Evolutionary conservation across 1,140 invertebrate genomes (phyloP), one percentile per base, ranked within the genome.

Genomic region (Drosophila punjabiensis): DNA sequence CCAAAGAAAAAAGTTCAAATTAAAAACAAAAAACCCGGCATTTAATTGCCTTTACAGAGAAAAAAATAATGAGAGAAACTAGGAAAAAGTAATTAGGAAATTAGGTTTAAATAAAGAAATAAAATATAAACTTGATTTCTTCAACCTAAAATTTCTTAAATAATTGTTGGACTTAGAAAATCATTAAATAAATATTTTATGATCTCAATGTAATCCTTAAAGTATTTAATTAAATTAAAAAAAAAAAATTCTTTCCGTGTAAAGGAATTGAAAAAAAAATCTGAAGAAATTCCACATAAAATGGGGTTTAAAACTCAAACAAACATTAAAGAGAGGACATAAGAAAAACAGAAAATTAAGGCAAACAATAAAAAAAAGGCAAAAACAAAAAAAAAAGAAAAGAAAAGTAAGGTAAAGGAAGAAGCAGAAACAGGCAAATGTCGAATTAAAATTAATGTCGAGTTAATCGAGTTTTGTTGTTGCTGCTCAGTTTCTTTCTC

Each of bases 401-500:
- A 52, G 39, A 47, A 60, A 60, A 43, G 66, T 43, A 65, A 65
- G 77, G 50, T 33, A 65, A 76, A 32, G 48, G 48, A 56, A 62
- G 53, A 62, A 63, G 48, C 73, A 70, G 58, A 68, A 63, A 56
- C 37, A 75, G 47, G 58, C 80, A 66, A 75, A 85, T 90, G 86
- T 90, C 86, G 86, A 90, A 90, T 90, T 90, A 90, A 90, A 90
- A 90, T 91, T 90, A 90, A 90, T 90, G 86, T 87, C 87, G 86
- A 90, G 86, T 90, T 90, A 90, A 90, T 90, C 86, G 86, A 90
- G 86, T 90, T 90, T 86, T 88, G 81, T 89, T 89, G 84, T 83
- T 88, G 79, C 53, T 82, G 82, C 55, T 73, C 55, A 60, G 67
- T 73, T 39, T 70, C 69, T 73, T 60, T 73, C 53, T 61, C 67